phyloP scores from a whole-genome alignment of 2,797 vertebrate genomes.

The Xenopus petersii region DNA sequence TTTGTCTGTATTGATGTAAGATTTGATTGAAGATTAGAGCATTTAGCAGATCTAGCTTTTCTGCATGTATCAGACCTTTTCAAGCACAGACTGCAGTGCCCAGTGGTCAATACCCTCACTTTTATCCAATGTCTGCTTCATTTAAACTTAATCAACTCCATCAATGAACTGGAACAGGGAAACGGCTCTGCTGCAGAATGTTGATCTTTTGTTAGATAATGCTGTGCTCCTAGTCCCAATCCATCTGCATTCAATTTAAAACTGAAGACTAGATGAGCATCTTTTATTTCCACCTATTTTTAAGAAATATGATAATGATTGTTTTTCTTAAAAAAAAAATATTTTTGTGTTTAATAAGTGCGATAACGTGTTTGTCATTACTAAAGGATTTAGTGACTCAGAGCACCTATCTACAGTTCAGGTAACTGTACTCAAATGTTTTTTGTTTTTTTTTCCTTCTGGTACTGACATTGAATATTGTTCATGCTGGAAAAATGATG shows the following conservation, averaged over 20 bases:
- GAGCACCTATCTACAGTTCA: slow-evolving; percentile 16
- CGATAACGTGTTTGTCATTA: slow-evolving; percentile 71
- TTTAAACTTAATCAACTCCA: slow-evolving; percentile 99
- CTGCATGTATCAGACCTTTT: slow-evolving; percentile 92
- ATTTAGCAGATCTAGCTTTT: slow-evolving; percentile 99
- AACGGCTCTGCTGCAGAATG: slow-evolving; percentile 90
- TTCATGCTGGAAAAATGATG: slow-evolving; percentile 82
- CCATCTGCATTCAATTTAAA: slow-evolving; percentile 86
- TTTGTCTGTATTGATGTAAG: slow-evolving; percentile 99
- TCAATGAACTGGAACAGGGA: slow-evolving; percentile 99
- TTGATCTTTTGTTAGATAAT: slow-evolving; percentile 94
- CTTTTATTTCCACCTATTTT: slow-evolving; percentile 74
- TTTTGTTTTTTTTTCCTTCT: slow-evolving; percentile 60
- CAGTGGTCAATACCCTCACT: slow-evolving; percentile 97
- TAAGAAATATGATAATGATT: slow-evolving; percentile 99
- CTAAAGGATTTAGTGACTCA: slow-evolving; percentile 59
- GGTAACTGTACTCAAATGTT: slow-evolving; percentile 45
- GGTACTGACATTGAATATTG: slow-evolving; percentile 75
- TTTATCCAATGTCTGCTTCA: slow-evolving; percentile 99
- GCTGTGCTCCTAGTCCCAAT: slow-evolving; percentile 85
- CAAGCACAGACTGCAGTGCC: slow-evolving; percentile 77
- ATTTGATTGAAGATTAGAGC: slow-evolving; percentile 99
- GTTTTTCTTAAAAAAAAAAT: slow-evolving; percentile 67
- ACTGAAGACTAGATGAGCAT: slow-evolving; percentile 91
- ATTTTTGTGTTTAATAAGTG: slow-evolving; percentile 63